These are phyloP conservation scores for Radopholus similis DNA, from an alignment of 1,140 invertebrate genomes.

Conservation along the genomic window DNA sequence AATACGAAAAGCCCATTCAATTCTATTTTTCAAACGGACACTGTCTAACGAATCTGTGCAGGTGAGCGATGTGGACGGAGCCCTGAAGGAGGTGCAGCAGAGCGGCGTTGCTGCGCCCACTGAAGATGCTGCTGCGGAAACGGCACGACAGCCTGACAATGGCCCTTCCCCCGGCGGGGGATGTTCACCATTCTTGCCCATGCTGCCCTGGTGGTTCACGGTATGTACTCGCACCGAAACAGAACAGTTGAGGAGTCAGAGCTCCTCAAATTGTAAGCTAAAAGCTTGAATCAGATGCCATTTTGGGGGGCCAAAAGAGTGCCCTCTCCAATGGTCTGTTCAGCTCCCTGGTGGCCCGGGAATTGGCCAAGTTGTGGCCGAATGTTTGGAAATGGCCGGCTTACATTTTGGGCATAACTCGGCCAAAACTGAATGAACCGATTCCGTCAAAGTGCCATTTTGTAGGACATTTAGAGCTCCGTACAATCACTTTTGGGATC, in stretches of 20 bases:
- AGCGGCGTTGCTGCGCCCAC: neutral
- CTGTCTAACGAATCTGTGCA: constrained; percentile 13
- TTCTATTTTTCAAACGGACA: neutral
- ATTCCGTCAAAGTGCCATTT: too few species aligned
- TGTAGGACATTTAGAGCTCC: too few species aligned
- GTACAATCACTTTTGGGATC: too few species aligned
- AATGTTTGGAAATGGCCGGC: too few species aligned
- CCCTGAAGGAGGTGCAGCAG: constrained; percentile 25
- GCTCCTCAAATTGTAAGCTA: neutral
- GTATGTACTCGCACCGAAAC: neutral
- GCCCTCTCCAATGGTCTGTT: too few species aligned
- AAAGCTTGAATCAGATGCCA: neutral
- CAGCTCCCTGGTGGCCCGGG: too few species aligned
- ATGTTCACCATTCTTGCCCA: constrained; percentile 12
- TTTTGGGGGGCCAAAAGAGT: too few species aligned
- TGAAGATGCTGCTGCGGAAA: too few species aligned
- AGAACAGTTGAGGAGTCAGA: neutral
- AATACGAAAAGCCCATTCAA: too few species aligned
- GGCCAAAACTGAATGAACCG: too few species aligned
- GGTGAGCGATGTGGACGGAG: constrained; percentile 28
- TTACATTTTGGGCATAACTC: too few species aligned
- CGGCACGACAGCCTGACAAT: neutral
- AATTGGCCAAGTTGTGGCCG: too few species aligned
- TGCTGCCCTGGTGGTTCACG: constrained; percentile 33
- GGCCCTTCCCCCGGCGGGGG: neutral